Conservation (phyloP, 2,888 invertebrate genomes). For the Ischnus inquisitorius region DNA sequence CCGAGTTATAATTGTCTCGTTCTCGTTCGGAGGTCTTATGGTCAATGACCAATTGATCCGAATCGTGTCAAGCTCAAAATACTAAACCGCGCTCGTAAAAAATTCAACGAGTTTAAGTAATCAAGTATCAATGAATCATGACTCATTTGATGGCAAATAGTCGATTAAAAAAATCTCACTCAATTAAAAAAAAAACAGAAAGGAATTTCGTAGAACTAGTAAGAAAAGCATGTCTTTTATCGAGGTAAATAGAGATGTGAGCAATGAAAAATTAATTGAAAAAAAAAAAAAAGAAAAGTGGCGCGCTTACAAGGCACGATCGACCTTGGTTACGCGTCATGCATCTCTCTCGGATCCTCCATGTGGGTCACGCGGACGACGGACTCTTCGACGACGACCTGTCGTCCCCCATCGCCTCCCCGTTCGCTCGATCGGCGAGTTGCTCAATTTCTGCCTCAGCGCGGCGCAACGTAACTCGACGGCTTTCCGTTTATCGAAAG, state of each 20-base stretch:
- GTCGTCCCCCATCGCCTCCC: conserved; percentile 38
- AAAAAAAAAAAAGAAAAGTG: conserved; percentile 66
- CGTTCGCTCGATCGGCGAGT: conserved; percentile 38
- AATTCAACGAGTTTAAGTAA: background rate
- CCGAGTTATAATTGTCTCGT: conserved; percentile 47
- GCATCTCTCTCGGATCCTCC: conserved; percentile 69
- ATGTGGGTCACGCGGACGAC: conserved; percentile 73
- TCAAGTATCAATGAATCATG: background rate
- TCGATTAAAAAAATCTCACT: background rate
- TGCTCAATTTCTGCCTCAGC: conserved; percentile 46
- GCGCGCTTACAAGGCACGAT: conserved; percentile 71
- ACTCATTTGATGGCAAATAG: background rate
- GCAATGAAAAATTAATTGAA: background rate
- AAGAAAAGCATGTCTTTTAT: background rate
- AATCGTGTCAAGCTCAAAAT: conserved; percentile 31
- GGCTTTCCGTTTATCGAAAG: conserved; percentile 17
- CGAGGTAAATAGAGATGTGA: background rate
- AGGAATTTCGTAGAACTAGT: background rate
- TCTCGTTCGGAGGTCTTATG: conserved; percentile 38
- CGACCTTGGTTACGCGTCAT: conserved; percentile 77
- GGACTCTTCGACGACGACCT: conserved; percentile 66
- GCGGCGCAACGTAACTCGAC: background rate
- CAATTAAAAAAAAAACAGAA: background rate
- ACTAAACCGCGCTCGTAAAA: background rate
- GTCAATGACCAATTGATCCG: conserved; percentile 69